Evolutionary conservation across 2,888 invertebrate genomes (phyloP).

Genomic region (Polyommatus icarus): DNA sequence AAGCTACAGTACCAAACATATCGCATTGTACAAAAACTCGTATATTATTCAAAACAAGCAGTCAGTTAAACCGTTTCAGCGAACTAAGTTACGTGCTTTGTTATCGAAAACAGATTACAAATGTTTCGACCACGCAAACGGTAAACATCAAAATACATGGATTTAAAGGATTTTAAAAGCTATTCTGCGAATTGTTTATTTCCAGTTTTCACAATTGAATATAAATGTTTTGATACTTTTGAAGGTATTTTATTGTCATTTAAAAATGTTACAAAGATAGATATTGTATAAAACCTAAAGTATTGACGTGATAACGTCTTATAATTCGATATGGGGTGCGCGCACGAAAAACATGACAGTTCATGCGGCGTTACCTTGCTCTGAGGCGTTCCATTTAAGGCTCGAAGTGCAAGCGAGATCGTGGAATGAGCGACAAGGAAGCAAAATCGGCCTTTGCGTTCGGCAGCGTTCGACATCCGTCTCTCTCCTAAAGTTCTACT

Average conservation of each 20-base stretch:
- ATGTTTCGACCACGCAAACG: constrained; percentile 5
- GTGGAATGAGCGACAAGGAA: too few species aligned
- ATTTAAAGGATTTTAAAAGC: not conserved
- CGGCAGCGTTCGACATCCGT: too few species aligned
- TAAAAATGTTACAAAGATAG: not conserved
- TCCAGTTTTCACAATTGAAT: not conserved
- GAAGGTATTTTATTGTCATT: not conserved
- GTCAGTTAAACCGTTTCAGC: not conserved
- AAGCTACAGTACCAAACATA: not conserved
- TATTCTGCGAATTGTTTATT: not conserved
- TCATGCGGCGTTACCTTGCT: too few species aligned
- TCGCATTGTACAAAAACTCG: not conserved
- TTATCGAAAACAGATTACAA: constrained; percentile 15
- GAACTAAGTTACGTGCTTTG: constrained; percentile 8
- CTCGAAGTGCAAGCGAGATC: too few species aligned
- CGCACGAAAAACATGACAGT: too few species aligned
- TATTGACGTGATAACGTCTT: too few species aligned
- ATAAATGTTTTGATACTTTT: not conserved
- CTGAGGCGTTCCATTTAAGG: too few species aligned
- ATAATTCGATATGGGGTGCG: too few species aligned
- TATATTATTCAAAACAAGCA: constrained; percentile 4
- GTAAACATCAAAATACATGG: not conserved
- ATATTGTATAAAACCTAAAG: too few species aligned
- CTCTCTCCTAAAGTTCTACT: too few species aligned
- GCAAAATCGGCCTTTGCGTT: too few species aligned